Conservation (phyloP, 2,888 invertebrate genomes). For the Drepanosiphum platanoidis region DNA sequence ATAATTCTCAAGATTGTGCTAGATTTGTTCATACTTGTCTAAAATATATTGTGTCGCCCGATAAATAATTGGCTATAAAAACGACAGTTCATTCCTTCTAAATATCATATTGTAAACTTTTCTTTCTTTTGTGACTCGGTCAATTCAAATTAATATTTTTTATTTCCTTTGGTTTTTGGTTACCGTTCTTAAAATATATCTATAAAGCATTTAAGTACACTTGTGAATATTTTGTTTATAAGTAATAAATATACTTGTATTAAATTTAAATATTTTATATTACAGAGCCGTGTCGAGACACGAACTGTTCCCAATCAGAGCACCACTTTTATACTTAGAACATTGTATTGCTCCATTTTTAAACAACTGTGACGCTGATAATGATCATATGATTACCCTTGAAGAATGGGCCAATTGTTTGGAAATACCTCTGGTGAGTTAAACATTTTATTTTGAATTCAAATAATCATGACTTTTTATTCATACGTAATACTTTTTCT, state of each 20-base stretch:
- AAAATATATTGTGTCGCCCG: no score
- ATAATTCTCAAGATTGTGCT: no score
- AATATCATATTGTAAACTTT: no score
- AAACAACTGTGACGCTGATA: conserved; percentile 86
- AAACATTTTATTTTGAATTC: not conserved
- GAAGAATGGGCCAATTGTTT: conserved; percentile 92
- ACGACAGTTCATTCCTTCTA: no score
- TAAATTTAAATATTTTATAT: conserved; percentile 64
- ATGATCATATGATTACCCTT: conserved; percentile 90
- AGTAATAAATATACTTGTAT: not conserved
- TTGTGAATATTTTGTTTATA: no score
- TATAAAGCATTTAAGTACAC: no score
- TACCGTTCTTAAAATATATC: not conserved
- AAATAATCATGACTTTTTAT: not conserved
- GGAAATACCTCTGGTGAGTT: conserved; percentile 80
- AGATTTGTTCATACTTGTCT: no score
- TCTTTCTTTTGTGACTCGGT: no score
- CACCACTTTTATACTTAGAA: conserved; percentile 93
- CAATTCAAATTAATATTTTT: no score
- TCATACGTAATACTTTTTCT: not conserved
- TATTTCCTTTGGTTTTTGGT: not conserved
- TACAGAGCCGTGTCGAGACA: conserved; percentile 84
- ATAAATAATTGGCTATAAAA: no score
- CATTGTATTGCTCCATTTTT: conserved; percentile 98
- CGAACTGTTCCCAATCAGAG: conserved; percentile 95